Conservation (phyloP, 53 echinoderm and acorn worm genomes). For the Luidia sarsii region DNA sequence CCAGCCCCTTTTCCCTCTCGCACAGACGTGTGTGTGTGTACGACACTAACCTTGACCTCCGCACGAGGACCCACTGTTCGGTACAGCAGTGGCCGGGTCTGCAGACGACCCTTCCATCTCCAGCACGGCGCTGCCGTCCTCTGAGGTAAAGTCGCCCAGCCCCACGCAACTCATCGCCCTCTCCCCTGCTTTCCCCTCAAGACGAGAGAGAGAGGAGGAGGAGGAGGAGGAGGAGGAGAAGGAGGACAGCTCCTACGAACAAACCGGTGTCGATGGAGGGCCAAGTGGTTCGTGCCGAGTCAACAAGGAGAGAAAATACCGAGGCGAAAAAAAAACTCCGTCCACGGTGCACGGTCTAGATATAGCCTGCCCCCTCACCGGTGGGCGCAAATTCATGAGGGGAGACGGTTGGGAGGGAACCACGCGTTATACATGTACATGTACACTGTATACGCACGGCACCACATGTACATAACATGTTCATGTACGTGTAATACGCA, state of each 20-base stretch:
- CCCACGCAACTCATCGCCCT: constrained; percentile 22
- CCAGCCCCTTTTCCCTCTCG: not conserved
- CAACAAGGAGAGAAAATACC: not conserved
- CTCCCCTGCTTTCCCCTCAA: too few relatives aligned
- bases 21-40: not conserved
- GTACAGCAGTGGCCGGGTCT: constrained; percentile 32
- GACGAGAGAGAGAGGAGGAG: too few relatives aligned
- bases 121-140: not conserved
- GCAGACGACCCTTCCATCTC: constrained; percentile 9
- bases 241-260: not conserved
- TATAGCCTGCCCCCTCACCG: constrained; percentile 17
- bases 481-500: not conserved
- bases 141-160: constrained; percentile 1
- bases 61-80: constrained; percentile 43
- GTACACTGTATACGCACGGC: not conserved
- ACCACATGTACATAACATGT: constrained; percentile 12
- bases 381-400: not conserved
- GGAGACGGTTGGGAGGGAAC: not conserved
- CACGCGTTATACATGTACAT: not conserved
- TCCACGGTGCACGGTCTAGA: not conserved
- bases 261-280: not conserved
- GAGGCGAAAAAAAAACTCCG: too few relatives aligned
- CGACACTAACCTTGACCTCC: constrained; percentile 63
- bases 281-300: constrained; percentile 3
- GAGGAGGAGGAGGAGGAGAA: too few relatives aligned